Conservation (phyloP, 2,888 invertebrate genomes). For the Deilephila porcellus region DNA sequence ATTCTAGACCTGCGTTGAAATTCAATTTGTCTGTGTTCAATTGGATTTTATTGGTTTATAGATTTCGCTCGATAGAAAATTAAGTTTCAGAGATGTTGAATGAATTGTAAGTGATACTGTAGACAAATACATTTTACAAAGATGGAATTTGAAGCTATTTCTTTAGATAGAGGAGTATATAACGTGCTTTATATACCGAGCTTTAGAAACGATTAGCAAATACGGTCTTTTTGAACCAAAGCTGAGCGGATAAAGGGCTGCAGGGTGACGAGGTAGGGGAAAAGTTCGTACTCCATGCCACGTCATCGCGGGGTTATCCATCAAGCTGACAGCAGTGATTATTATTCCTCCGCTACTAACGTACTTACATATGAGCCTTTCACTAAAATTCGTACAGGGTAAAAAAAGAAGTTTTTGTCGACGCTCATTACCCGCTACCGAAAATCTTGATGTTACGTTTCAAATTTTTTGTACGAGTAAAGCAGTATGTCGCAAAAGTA, state of each 20-base stretch:
- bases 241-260: slow-evolving; percentile 41
- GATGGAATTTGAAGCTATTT: neutral
- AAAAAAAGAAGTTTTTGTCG: slow-evolving; percentile 3
- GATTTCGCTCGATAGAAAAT: slow-evolving; percentile 49
- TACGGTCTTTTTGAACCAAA: neutral
- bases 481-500: slow-evolving; percentile 18
- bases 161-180: neutral
- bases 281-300: slow-evolving; percentile 59
- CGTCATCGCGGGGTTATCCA: slow-evolving; percentile 73
- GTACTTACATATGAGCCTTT: slow-evolving; percentile 58
- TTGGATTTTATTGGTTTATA: slow-evolving; percentile 49
- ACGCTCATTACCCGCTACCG: neutral
- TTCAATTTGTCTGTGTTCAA: slow-evolving; percentile 53
- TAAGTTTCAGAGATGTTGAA: slow-evolving; percentile 38
- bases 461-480: slow-evolving; percentile 1
- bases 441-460: slow-evolving; percentile 1
- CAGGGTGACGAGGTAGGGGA: slow-evolving; percentile 40
- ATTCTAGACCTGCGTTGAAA: slow-evolving; percentile 41
- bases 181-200: neutral
- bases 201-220: slow-evolving; percentile 4
- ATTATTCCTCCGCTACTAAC: slow-evolving; percentile 65
- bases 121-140: neutral
- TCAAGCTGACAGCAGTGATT: slow-evolving; percentile 75
- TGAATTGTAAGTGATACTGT: slow-evolving; percentile 11
- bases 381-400: slow-evolving; percentile 55